phyloP scores from a whole-genome alignment of 2,797 vertebrate species.

The Sebastes nivosus region DNA sequence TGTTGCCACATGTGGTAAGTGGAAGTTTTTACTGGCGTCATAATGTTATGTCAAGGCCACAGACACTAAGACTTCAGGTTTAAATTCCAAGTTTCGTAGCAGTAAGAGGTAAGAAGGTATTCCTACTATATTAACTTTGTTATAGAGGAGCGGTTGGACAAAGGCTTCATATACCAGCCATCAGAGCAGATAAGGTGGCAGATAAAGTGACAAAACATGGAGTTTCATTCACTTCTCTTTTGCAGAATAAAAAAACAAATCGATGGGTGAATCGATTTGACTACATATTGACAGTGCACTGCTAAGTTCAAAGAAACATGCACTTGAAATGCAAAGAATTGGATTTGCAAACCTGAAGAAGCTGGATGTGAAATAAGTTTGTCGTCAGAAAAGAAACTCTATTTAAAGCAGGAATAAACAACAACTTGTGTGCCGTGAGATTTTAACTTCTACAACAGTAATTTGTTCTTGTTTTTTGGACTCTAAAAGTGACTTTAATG shows the following conservation, averaged over 20 bases:
- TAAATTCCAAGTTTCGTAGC: neutral
- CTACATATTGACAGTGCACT: neutral
- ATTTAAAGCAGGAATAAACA: neutral
- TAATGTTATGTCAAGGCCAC: neutral
- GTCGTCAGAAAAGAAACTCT: accelerated
- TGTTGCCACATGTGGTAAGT: neutral
- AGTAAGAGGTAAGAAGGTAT: neutral
- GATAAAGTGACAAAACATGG: neutral
- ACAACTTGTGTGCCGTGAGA: neutral
- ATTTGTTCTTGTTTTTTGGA: neutral
- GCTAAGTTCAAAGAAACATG: no score
- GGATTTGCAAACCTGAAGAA: neutral
- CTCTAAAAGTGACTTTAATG: neutral
- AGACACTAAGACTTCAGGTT: neutral
- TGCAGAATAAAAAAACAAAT: neutral
- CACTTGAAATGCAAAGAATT: neutral
- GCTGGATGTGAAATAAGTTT: neutral
- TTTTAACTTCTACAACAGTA: neutral
- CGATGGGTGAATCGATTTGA: neutral
- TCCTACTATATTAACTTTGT: neutral
- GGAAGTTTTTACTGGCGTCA: neutral
- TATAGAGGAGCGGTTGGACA: neutral
- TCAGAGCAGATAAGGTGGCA: neutral
- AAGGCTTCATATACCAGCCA: neutral
- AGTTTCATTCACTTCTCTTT: neutral